Evolutionary conservation across 2,888 invertebrate genomes (phyloP).

Genomic region (Syritta pipiens): DNA sequence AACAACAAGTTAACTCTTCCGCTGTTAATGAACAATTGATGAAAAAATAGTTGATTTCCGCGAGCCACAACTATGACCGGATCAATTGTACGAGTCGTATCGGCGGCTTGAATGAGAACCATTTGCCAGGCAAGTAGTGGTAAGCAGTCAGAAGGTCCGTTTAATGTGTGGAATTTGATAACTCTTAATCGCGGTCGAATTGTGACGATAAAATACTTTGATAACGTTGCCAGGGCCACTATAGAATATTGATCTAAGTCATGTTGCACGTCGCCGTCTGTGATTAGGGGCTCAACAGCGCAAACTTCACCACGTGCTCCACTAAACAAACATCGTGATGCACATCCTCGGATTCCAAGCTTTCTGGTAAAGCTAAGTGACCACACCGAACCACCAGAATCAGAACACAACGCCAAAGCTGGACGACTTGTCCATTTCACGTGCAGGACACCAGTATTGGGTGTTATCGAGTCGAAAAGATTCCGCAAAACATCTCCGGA

Average conservation of each 20-base stretch:
- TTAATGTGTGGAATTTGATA: slow-evolving; percentile 87
- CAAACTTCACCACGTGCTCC: slow-evolving; percentile 98
- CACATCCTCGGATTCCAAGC: slow-evolving; percentile 92
- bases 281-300: slow-evolving; percentile 84
- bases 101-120: slow-evolving; percentile 88
- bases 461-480: slow-evolving; percentile 89
- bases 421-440: slow-evolving; percentile 84
- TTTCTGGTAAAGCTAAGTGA: slow-evolving; percentile 93
- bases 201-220: slow-evolving; percentile 88
- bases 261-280: slow-evolving; percentile 80
- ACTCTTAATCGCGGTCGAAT: slow-evolving; percentile 88
- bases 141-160: slow-evolving; percentile 87
- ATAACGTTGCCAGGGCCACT: slow-evolving; percentile 95
- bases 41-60: slow-evolving; percentile 90
- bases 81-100: slow-evolving; percentile 85
- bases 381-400: slow-evolving; percentile 98
- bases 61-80: slow-evolving; percentile 95
- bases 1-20: slow-evolving; percentile 83
- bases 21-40: slow-evolving; percentile 82
- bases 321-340: slow-evolving; percentile 96
- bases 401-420: slow-evolving; percentile 89
- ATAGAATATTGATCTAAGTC: slow-evolving; percentile 88
- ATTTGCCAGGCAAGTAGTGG: slow-evolving; percentile 97
- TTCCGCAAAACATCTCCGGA: slow-evolving; percentile 88
- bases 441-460: slow-evolving; percentile 90